Conservation (phyloP, 1,140 invertebrate genomes). For the Asobara japonica region DNA sequence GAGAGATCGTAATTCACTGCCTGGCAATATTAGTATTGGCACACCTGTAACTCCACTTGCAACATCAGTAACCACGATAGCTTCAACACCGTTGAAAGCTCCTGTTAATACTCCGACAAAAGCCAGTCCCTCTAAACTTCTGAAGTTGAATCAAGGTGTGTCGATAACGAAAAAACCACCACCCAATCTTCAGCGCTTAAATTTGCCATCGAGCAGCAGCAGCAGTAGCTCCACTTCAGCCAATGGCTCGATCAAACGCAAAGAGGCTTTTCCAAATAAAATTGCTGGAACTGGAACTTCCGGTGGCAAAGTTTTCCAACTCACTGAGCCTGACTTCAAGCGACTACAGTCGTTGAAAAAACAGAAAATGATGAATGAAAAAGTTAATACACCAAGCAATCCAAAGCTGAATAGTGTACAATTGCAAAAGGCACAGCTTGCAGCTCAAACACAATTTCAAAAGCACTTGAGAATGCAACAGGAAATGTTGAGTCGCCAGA, state of each 20-base stretch:
- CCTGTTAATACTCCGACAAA: neutral
- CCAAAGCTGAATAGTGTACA: constrained; percentile 36
- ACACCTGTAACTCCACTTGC: neutral
- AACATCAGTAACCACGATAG: neutral
- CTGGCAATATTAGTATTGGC: constrained; percentile 27
- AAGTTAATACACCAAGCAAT: constrained; percentile 37
- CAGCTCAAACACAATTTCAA: constrained; percentile 57
- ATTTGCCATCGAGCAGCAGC: constrained; percentile 43
- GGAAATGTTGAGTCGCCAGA: constrained; percentile 61
- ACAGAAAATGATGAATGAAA: constrained; percentile 58
- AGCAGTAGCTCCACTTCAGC: neutral
- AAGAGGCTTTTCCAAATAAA: constrained; percentile 41
- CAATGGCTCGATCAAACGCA: constrained; percentile 40
- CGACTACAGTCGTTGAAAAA: constrained; percentile 56
- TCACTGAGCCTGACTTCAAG: constrained; percentile 57
- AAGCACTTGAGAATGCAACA: constrained; percentile 62
- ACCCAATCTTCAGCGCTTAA: constrained; percentile 57
- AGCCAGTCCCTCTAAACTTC: constrained; percentile 35
- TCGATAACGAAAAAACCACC: constrained; percentile 65
- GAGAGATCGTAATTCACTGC: constrained; percentile 43
- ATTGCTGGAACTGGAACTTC: constrained; percentile 30
- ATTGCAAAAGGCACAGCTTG: constrained; percentile 54
- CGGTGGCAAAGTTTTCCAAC: constrained; percentile 59
- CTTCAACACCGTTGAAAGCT: constrained; percentile 19
- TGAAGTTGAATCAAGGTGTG: constrained; percentile 57